Conservation (phyloP, 2,888 invertebrate genomes). For the Tetranychus truncatus region DNA sequence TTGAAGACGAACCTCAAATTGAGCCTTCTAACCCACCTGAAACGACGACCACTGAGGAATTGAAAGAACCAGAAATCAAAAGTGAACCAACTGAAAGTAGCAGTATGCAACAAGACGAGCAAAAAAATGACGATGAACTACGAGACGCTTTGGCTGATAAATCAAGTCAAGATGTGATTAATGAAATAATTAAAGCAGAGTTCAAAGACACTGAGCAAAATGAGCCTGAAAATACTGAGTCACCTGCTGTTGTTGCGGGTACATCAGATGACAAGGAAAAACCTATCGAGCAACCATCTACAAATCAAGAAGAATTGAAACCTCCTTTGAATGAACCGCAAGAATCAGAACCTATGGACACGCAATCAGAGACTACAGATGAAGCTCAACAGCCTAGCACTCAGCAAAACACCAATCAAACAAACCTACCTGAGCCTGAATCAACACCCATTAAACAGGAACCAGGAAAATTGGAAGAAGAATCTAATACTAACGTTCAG, state of each 20-base stretch:
- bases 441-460: not conserved
- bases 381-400: not conserved
- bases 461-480: not conserved
- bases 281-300: not conserved
- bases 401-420: not conserved
- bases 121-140: not conserved
- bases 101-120: not conserved
- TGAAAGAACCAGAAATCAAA: not conserved
- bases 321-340: not conserved
- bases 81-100: too few species aligned
- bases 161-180: not conserved
- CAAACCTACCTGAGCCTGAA: not conserved
- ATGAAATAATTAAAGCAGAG: not conserved
- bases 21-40: too few species aligned
- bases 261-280: not conserved
- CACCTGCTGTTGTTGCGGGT: not conserved
- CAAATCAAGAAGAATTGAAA: not conserved
- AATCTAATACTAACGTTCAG: constrained; percentile 9
- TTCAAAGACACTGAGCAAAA: not conserved
- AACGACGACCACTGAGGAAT: not conserved
- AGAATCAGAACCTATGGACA: not conserved
- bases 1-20: not conserved
- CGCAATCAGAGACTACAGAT: not conserved
- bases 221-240: not conserved
- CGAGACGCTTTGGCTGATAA: not conserved